These are phyloP conservation scores for Eupristina koningsbergeri DNA, from an alignment of 1,140 invertebrate genomes.

Conservation along the genomic window DNA sequence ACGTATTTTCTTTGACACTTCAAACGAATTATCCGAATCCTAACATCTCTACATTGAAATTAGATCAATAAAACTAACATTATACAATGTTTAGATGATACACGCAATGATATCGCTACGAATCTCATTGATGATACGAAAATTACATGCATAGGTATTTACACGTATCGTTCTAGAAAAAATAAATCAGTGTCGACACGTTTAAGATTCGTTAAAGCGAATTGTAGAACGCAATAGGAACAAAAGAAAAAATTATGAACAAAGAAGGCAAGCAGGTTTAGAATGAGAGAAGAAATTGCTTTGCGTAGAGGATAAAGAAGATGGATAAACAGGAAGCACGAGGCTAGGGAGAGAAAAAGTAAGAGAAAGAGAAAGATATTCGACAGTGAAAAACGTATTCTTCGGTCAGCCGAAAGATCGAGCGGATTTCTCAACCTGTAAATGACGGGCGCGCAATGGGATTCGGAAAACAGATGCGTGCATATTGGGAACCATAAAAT, in stretches of 20 bases:
- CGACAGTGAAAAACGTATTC: background rate
- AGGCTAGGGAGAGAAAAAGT: background rate
- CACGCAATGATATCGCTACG: background rate
- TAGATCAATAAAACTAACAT: background rate
- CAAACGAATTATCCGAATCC: background rate
- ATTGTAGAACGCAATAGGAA: background rate
- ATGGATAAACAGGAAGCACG: background rate
- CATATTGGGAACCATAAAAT: background rate
- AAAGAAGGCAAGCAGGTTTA: too few relatives aligned
- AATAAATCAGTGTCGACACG: too few relatives aligned
- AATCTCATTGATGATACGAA: too few relatives aligned
- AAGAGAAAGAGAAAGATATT: background rate
- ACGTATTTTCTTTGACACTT: background rate
- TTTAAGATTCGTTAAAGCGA: background rate
- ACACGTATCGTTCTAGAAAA: too few relatives aligned
- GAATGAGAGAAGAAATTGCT: too few relatives aligned
- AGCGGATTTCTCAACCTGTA: too few relatives aligned
- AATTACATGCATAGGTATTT: too few relatives aligned
- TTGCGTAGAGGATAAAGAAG: background rate
- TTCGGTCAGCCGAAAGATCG: constrained; percentile 1
- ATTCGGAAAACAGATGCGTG: background rate
- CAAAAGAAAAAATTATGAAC: too few relatives aligned
- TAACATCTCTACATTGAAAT: background rate
- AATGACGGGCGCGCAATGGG: background rate
- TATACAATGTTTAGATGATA: background rate